A percentile compares a stretch with the other conserved stretches of the same genome.
phyloP scores from a whole-genome alignment of 2,113 vertebrate genomes.

The Cnemophilus loriae region DNA sequence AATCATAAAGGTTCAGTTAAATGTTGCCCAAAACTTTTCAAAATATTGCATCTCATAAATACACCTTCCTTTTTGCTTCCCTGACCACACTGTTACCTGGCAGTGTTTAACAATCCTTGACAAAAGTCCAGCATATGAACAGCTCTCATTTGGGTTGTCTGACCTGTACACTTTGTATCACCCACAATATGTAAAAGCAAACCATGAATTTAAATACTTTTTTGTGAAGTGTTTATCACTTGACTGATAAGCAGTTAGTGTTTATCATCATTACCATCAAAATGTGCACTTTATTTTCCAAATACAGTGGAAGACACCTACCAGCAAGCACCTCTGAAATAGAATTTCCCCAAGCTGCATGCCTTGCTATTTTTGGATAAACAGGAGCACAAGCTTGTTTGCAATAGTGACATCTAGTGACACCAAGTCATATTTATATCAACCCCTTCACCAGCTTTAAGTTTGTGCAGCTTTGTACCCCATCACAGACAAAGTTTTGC shows the following conservation, averaged over 20 bases:
- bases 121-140: not conserved
- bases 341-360: not conserved
- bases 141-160: not conserved
- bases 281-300: not conserved
- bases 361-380: not conserved
- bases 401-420: conserved; percentile 43
- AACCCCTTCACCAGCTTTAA: not conserved
- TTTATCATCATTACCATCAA: not conserved
- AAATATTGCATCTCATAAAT: not conserved
- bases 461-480: not conserved
- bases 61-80: not conserved
- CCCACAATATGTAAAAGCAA: not conserved
- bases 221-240: rapidly evolving
- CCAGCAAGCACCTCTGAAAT: not conserved
- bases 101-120: not conserved
- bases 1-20: not conserved
- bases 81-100: not conserved
- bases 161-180: not conserved
- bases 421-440: not conserved
- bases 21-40: not conserved
- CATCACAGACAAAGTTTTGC: not conserved
- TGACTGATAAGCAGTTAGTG: not conserved
- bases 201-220: not conserved
- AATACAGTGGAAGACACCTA: not conserved
- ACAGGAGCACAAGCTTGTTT: not conserved